phyloP scores from a whole-genome alignment of 2,797 vertebrate genomes.

The Enteromius radiatus region DNA sequence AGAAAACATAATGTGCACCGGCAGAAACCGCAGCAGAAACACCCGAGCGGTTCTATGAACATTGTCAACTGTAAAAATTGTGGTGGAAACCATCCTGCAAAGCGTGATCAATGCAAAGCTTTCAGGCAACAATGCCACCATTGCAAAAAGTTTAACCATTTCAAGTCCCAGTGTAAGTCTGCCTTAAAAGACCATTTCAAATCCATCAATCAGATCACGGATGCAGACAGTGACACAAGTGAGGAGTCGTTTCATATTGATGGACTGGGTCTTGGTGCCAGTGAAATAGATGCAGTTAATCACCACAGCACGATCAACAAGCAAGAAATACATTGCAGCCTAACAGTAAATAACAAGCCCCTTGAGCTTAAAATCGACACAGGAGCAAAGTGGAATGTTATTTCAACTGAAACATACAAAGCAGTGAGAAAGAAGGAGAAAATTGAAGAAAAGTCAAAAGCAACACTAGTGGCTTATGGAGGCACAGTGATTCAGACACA shows the following conservation, averaged over 20 bases:
- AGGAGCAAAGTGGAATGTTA: constrained; percentile 13
- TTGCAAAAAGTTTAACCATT: constrained; percentile 7
- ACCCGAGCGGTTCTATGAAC: not conserved
- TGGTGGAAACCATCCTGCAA: constrained; percentile 4
- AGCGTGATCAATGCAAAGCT: not conserved
- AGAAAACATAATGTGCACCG: not conserved
- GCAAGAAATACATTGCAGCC: not conserved
- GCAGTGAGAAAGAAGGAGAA: not conserved
- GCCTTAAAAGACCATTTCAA: not conserved
- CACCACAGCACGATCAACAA: not conserved
- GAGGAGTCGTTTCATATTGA: constrained; percentile 10
- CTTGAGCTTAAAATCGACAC: constrained; percentile 18
- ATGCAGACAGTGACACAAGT: not conserved
- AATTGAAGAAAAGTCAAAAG: not conserved
- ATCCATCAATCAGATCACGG: not conserved
- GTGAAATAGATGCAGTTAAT: not conserved
- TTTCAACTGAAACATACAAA: not conserved
- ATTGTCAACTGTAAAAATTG: constrained; percentile 10
- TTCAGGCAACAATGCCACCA: not conserved
- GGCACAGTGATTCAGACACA: not conserved
- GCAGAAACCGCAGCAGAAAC: no score
- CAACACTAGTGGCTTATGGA: constrained; percentile 10
- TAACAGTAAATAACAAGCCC: constrained; percentile 12
- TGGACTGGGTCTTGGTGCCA: not conserved
- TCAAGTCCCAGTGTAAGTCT: not conserved